Evolutionary conservation across 1,140 invertebrate genomes (phyloP), one percentile per base, ranked within the genome.

Genomic region (Heterodera carotae): DNA sequence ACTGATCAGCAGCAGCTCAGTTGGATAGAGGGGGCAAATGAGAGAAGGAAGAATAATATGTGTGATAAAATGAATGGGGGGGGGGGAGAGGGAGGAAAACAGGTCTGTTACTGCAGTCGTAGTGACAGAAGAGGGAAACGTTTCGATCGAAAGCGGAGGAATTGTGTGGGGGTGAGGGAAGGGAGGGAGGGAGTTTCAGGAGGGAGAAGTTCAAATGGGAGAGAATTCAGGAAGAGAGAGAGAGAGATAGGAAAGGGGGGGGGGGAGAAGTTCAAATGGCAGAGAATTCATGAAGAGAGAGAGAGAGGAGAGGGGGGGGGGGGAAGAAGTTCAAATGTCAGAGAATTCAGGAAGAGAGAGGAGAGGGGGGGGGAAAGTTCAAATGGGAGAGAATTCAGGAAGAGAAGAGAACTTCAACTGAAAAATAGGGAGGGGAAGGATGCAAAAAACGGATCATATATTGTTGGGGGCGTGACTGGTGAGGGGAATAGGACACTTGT

Each of bases 321-420:
- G 27, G 43, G 43, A 69, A 69, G 43, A 27, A 69, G n/a, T 69
- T 69, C 43, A n/a, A 39, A 22, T 67, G 31, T 22, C 36, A 22
- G 36, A 67, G 36, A 34, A 67, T 67, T 67, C 25, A 18, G 48
- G 25, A 33, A 29, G 7, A 10, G 34, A 5, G 5, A 6, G 22
- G 25, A 6, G 34, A 18, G 43, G n/a, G n/a, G 43, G 25, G n/a
- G 34, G 34, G 34, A 7, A 31, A 39, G 8, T 69, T 29, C n/a
- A 69, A 69, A 69, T 2, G n/a, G 43, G 29, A 15, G 25, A 8
- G 29, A 69, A 29, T 6, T 39, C 22, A 68, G 34, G 22, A 18
- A n/a, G 34, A 29, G 34, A 31, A 10, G 7, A 25, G 43, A 7
- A 10, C n/a, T n/a, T n/a, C n/a, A n/a, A n/a, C n/a, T n/a, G n/a